Conservation (phyloP, 2,797 vertebrate species). For the Hemibagrus guttatus region DNA sequence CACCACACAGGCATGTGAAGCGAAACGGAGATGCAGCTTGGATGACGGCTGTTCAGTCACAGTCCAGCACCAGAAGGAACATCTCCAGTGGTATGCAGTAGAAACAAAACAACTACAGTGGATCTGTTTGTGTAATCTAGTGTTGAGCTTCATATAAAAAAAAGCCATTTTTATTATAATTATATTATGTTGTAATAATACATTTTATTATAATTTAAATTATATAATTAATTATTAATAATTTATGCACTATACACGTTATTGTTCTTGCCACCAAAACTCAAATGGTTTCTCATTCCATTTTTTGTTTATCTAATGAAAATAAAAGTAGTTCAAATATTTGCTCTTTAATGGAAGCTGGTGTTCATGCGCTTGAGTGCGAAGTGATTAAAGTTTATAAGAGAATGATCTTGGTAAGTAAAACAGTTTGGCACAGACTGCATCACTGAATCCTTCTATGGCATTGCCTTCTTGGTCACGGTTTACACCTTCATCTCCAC, state of each 20-base stretch:
- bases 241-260: background rate
- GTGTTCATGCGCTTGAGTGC: background rate
- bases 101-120: background rate
- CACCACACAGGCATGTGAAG: conserved; percentile 19
- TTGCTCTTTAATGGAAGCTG: conserved; percentile 13
- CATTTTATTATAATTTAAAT: too few species aligned
- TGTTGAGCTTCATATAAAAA: background rate
- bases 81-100: background rate
- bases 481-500: conserved; percentile 37
- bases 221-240: too few species aligned
- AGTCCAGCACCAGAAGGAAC: background rate
- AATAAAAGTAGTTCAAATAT: background rate
- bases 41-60: background rate
- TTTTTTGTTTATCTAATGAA: conserved; percentile 1
- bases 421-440: conserved; percentile 2
- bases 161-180: background rate
- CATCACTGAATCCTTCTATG: conserved; percentile 35
- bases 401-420: background rate
- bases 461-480: conserved; percentile 9
- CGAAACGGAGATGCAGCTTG: conserved; percentile 23
- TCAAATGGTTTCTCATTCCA: background rate
- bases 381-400: conserved; percentile 23
- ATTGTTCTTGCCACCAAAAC: background rate
- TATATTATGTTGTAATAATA: background rate
- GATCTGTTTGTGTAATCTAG: background rate